A percentile compares a stretch with the other conserved stretches of the same genome.
Evolutionary conservation across 2,113 vertebrate species (phyloP).

Genomic region (Dasyurus viverrinus): DNA sequence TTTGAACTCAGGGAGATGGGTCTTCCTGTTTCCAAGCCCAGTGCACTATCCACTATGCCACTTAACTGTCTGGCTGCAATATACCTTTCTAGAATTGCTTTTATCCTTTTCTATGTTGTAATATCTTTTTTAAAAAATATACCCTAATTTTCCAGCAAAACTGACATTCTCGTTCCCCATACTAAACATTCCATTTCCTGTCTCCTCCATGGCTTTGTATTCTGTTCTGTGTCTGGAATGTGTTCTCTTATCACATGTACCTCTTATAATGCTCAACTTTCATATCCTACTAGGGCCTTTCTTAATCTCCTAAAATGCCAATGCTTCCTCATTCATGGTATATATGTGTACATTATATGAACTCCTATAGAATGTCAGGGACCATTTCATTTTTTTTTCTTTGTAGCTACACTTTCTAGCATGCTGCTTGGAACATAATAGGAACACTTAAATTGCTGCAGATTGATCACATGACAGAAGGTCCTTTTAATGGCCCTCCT

Average conservation of each 20-base stretch:
- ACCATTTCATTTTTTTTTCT: background rate
- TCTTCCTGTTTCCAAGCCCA: no score
- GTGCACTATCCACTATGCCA: background rate
- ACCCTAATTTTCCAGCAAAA: background rate
- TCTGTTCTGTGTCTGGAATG: background rate
- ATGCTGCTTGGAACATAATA: background rate
- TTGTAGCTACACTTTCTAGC: background rate
- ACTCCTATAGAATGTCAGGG: background rate
- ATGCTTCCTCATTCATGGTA: background rate
- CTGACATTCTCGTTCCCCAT: background rate
- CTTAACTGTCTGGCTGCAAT: background rate
- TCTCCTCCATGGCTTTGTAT: background rate
- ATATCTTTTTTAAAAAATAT: background rate
- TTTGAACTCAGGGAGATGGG: no score
- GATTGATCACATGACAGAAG: background rate
- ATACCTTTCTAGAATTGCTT: background rate
- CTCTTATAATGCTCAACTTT: background rate
- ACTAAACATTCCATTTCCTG: background rate
- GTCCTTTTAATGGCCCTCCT: background rate
- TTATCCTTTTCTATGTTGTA: background rate
- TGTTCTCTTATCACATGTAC: background rate
- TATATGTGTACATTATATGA: background rate
- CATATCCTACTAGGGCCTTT: background rate
- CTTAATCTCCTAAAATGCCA: background rate
- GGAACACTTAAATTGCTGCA: background rate